Evolutionary conservation across 2,797 vertebrate genomes (phyloP).

Genomic region (Cyprinodon diabolis): DNA sequence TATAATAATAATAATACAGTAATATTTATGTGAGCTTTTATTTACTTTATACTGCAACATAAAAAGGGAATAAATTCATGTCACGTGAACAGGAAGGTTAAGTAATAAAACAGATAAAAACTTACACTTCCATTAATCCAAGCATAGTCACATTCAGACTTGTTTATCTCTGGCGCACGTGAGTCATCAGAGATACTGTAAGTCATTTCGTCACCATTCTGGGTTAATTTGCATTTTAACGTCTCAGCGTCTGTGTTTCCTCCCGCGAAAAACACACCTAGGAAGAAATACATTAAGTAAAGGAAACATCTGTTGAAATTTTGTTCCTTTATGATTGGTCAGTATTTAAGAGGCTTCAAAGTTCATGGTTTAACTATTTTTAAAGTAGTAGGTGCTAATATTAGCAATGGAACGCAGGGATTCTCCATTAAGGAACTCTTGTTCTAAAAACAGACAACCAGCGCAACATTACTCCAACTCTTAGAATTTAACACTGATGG

Average conservation of each 20-base stretch:
- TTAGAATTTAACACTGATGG: background rate
- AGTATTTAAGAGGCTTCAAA: background rate
- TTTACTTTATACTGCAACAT: no score
- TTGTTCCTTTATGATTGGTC: background rate
- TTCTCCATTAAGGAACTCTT: background rate
- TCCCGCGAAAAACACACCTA: no score
- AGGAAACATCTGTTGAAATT: background rate
- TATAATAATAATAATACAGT: background rate
- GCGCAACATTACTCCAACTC: background rate
- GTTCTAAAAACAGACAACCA: background rate
- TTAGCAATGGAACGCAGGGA: background rate
- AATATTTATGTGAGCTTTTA: no score
- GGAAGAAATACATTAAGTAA: no score
- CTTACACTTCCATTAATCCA: slow-evolving; percentile 7
- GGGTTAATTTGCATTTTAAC: background rate
- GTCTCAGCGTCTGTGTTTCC: background rate
- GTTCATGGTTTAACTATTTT: background rate
- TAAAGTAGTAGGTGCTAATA: no score
- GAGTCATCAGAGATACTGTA: background rate
- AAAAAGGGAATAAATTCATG: no score
- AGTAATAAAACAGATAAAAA: background rate
- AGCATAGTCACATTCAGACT: background rate
- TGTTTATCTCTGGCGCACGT: background rate
- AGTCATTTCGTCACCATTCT: background rate
- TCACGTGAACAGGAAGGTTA: background rate